phyloP scores from a whole-genome alignment of 2,113 vertebrate species.

The Scolopax mira region DNA sequence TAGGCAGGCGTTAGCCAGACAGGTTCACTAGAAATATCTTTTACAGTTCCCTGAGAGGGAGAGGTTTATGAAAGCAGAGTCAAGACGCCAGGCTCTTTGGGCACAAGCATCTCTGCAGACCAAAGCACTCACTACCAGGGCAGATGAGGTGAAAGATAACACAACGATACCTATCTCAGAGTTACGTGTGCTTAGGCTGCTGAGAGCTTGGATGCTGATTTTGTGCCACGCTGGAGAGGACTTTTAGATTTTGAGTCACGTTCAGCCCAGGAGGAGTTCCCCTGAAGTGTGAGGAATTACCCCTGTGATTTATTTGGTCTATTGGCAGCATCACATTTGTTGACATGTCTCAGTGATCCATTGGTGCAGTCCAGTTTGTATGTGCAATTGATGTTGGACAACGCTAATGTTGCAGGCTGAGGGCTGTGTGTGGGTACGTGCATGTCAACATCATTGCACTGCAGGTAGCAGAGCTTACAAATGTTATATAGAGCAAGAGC shows the following conservation, averaged over 20 bases:
- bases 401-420: rapidly evolving
- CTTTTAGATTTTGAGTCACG: background rate
- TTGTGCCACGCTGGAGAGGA: background rate
- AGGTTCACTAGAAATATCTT: background rate
- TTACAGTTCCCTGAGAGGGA: background rate
- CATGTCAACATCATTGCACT: background rate
- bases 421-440: background rate
- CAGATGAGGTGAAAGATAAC: background rate
- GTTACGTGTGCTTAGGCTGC: background rate
- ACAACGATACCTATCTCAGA: background rate
- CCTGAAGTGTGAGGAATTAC: background rate
- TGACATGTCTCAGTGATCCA: background rate
- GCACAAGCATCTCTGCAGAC: background rate
- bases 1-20: background rate
- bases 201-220: background rate
- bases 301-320: background rate
- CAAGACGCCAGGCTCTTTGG: background rate
- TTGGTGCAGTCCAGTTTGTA: rapidly evolving
- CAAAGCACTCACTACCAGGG: background rate
- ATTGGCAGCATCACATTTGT: background rate
- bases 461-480: rapidly evolving
- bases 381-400: background rate
- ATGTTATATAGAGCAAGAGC: background rate
- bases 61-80: background rate
- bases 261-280: background rate